These are phyloP conservation scores for Syngnathus floridae DNA, from an alignment of 2,113 vertebrate genomes.

Conservation along the genomic window DNA sequence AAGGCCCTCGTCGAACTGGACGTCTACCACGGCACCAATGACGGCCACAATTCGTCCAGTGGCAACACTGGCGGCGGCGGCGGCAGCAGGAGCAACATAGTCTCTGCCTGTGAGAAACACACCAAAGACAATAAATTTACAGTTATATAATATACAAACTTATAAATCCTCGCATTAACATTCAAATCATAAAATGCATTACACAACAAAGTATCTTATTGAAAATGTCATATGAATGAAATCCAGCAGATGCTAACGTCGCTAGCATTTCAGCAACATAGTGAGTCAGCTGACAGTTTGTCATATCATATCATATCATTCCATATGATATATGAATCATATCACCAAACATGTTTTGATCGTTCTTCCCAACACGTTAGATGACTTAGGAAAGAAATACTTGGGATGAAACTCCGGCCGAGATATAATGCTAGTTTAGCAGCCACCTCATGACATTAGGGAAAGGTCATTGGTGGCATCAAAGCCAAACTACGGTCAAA, in stretches of 20 bases:
- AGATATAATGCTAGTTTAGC: slow-evolving; percentile 17
- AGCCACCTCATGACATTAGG: slow-evolving; percentile 56
- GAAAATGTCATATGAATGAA: not conserved
- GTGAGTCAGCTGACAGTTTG: not conserved
- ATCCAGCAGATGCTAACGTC: not conserved
- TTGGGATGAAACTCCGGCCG: too few species aligned
- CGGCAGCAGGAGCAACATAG: slow-evolving; percentile 80
- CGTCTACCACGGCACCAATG: slow-evolving; percentile 95
- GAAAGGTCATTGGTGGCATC: slow-evolving; percentile 68
- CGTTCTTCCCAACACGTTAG: not conserved
- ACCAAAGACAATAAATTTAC: not conserved
- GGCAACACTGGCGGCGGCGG: slow-evolving; percentile 65
- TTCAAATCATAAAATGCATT: not conserved
- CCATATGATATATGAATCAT: not conserved
- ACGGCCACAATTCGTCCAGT: slow-evolving; percentile 89
- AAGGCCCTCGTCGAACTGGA: slow-evolving; percentile 93
- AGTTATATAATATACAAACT: too few species aligned
- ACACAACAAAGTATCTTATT: not conserved
- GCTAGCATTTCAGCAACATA: not conserved
- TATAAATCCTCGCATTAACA: not conserved
- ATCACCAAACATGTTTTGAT: not conserved
- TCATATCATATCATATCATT: too few species aligned
- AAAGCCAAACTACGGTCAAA: not conserved
- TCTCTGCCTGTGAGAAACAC: slow-evolving; percentile 74
- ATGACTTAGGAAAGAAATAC: not conserved